Percentiles rank a stretch among this genome's conserved stretches.
These are phyloP conservation scores for Loripinus fragilis DNA, from an alignment of 2,888 invertebrate genomes.

Conservation along the genomic window DNA sequence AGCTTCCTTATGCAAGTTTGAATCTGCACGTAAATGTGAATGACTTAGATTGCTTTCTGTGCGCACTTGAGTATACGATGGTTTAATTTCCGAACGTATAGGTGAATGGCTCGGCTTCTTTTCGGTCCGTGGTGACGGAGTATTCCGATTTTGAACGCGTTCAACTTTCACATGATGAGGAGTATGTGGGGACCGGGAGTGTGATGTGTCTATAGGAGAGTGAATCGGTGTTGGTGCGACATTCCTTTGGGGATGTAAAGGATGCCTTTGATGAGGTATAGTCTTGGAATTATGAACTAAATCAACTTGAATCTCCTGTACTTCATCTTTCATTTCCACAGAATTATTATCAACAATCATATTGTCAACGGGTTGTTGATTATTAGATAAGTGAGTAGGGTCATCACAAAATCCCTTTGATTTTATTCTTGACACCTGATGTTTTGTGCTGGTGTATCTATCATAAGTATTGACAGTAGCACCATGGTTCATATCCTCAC, in stretches of 20 bases:
- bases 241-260: neutral
- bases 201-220: neutral
- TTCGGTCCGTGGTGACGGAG: neutral
- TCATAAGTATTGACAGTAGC: slow-evolving; percentile 47
- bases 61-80: neutral
- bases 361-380: slow-evolving; percentile 31
- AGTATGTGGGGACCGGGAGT: neutral
- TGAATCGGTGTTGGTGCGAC: slow-evolving; percentile 11
- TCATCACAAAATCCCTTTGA: slow-evolving; percentile 55
- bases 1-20: neutral
- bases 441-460: slow-evolving; percentile 53
- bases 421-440: slow-evolving; percentile 31
- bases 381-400: slow-evolving; percentile 1
- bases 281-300: neutral
- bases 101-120: slow-evolving; percentile 8
- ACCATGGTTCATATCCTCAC: slow-evolving; percentile 15
- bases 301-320: slow-evolving; percentile 32
- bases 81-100: neutral
- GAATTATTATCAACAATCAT: slow-evolving; percentile 37
- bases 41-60: slow-evolving; percentile 8
- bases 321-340: slow-evolving; percentile 42
- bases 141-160: neutral
- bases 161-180: neutral
- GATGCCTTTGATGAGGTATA: neutral
- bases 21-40: neutral